These are phyloP conservation scores for Ranitomeya imitator DNA, from an alignment of 2,113 vertebrate species.

Conservation along the genomic window DNA sequence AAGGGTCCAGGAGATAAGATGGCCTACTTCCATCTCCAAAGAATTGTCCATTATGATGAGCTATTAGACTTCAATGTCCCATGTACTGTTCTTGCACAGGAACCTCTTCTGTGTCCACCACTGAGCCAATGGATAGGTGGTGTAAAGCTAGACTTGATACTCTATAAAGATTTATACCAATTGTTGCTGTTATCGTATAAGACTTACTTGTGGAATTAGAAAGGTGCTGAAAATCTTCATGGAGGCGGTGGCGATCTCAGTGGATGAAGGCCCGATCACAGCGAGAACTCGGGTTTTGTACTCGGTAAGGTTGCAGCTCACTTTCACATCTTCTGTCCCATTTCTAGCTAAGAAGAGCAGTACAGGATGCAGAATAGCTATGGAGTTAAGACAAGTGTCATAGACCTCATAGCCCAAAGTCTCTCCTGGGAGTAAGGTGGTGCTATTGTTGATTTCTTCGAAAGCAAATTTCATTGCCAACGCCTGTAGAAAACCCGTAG, in stretches of 20 bases:
- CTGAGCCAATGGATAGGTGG: too few relatives aligned
- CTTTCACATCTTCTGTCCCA: constrained; percentile 58
- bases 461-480: constrained; percentile 84
- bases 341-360: constrained; percentile 73
- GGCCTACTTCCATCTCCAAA: too few relatives aligned
- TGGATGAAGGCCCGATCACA: constrained; percentile 76
- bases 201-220: constrained; percentile 82
- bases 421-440: constrained; percentile 74
- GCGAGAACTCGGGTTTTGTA: constrained; percentile 80
- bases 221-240: constrained; percentile 83
- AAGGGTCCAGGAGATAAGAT: too few relatives aligned
- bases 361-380: constrained; percentile 71
- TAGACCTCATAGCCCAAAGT: constrained; percentile 78
- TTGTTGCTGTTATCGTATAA: neutral
- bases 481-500: constrained; percentile 66
- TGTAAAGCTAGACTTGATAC: too few relatives aligned
- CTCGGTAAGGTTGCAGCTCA: constrained; percentile 74
- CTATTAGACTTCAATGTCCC: too few relatives aligned
- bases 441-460: constrained; percentile 85
- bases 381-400: constrained; percentile 73
- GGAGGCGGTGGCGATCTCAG: constrained; percentile 73
- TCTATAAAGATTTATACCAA: neutral
- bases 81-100: too few relatives aligned
- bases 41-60: too few relatives aligned
- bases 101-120: too few relatives aligned